Conservation (phyloP, 2,113 vertebrate species). For the Rhea americana region DNA sequence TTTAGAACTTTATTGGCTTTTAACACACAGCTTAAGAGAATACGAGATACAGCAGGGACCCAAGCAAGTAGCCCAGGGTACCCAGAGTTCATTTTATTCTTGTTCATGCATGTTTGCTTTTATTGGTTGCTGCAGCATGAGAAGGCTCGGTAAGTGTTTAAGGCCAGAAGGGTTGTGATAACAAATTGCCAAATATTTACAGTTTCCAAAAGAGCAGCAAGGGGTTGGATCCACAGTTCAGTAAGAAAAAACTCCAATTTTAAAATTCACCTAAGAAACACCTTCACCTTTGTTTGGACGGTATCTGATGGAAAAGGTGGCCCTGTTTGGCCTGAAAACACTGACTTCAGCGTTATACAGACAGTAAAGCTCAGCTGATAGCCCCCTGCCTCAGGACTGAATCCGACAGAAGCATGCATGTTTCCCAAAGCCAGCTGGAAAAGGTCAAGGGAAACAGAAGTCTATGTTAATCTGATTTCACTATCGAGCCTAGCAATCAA, state of each 20-base stretch:
- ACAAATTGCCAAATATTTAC: constrained; percentile 28
- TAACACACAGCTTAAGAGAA: neutral
- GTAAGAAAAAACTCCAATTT: neutral
- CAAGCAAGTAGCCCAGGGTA: neutral
- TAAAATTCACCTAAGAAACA: neutral
- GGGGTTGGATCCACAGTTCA: neutral
- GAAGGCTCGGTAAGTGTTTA: neutral
- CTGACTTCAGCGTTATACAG: neutral
- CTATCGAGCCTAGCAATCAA: rapidly evolving
- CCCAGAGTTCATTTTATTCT: neutral
- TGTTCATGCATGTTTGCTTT: neutral
- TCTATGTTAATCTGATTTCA: rapidly evolving
- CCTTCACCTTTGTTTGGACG: neutral
- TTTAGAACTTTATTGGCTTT: neutral
- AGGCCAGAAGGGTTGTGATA: neutral
- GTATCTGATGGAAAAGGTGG: neutral
- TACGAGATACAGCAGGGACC: neutral
- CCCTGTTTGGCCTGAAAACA: neutral
- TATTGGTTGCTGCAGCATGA: rapidly evolving
- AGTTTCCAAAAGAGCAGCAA: neutral
- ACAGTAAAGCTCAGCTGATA: neutral
- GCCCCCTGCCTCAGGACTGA: neutral
- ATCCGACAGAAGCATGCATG: neutral
- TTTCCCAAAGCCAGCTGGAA: neutral
- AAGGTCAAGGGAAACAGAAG: neutral